Evolutionary conservation across 1,140 invertebrate genomes (phyloP).

Genomic region (Mylabris phalerata): DNA sequence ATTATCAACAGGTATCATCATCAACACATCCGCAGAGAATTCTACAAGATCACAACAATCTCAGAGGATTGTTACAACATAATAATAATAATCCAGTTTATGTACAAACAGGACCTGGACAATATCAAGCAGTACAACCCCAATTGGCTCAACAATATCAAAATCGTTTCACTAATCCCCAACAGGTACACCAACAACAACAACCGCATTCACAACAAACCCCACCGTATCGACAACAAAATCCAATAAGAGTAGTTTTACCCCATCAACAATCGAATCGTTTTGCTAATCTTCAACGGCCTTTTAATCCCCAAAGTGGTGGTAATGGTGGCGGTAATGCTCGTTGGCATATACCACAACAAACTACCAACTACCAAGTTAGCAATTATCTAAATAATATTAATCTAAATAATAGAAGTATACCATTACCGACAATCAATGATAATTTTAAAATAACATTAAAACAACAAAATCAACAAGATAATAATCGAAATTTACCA

Average conservation of each 20-base stretch:
- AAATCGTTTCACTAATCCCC: slow-evolving; percentile 29
- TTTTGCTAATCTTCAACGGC: slow-evolving; percentile 5
- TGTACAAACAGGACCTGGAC: slow-evolving; percentile 38
- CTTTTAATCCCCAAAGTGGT: not conserved
- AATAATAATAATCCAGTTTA: slow-evolving; percentile 32
- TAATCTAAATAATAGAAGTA: slow-evolving; percentile 7
- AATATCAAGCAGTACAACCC: slow-evolving; percentile 40
- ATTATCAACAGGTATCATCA: slow-evolving; percentile 33
- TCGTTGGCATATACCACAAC: slow-evolving; percentile 63
- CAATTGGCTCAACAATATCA: slow-evolving; percentile 37
- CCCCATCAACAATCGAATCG: slow-evolving; percentile 6
- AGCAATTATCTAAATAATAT: slow-evolving; percentile 21
- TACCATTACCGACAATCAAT: slow-evolving; percentile 32
- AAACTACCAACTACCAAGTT: slow-evolving; percentile 35
- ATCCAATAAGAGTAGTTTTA: slow-evolving; percentile 1
- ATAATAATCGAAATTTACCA: slow-evolving; percentile 34
- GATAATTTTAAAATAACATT: slow-evolving; percentile 56
- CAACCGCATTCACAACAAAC: slow-evolving; percentile 1
- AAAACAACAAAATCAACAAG: slow-evolving; percentile 43
- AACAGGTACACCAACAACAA: slow-evolving; percentile 10
- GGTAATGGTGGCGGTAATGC: slow-evolving; percentile 26
- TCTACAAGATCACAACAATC: slow-evolving; percentile 35
- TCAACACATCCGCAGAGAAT: slow-evolving; percentile 42
- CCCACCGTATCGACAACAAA: slow-evolving; percentile 6
- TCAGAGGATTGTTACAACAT: slow-evolving; percentile 38